Evolutionary conservation across 2,888 invertebrate genomes (phyloP).

Genomic region (Apantesis nais): DNA sequence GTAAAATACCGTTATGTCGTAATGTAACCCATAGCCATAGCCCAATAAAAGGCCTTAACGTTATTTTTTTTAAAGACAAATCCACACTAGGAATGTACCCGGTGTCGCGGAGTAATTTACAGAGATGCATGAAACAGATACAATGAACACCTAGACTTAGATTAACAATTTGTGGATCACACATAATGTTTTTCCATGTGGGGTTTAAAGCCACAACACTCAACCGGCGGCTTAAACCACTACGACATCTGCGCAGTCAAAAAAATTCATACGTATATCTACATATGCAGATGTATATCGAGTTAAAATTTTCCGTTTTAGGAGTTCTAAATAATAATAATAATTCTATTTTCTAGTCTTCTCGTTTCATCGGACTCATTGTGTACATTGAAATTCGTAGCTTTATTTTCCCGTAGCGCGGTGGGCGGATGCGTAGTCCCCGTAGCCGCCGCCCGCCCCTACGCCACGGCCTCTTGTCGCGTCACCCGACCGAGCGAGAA

Average conservation of each 20-base stretch:
- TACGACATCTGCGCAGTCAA: too few species aligned
- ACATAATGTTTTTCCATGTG: too few species aligned
- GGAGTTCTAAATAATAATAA: too few species aligned
- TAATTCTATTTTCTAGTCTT: too few species aligned
- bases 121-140: too few species aligned
- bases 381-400: slow-evolving; percentile 68
- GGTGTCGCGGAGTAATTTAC: too few species aligned
- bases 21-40: neutral
- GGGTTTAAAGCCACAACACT: too few species aligned
- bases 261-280: slow-evolving; percentile 2
- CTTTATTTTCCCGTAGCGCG: slow-evolving; percentile 71
- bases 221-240: too few species aligned
- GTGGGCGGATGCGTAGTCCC: slow-evolving; percentile 70
- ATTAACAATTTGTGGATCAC: too few species aligned
- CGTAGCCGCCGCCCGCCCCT: slow-evolving; percentile 67
- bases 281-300: slow-evolving; percentile 31
- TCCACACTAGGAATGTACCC: too few species aligned
- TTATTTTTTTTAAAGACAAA: too few species aligned
- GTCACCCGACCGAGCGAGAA: slow-evolving; percentile 50
- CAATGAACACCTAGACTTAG: too few species aligned
- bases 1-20: neutral
- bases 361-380: slow-evolving; percentile 55
- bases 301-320: slow-evolving; percentile 49
- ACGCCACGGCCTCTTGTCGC: slow-evolving; percentile 52
- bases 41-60: slow-evolving; percentile 3